These are phyloP conservation scores for Daktulosphaira vitifoliae DNA, from an alignment of 1,140 invertebrate genomes.

Conservation along the genomic window DNA sequence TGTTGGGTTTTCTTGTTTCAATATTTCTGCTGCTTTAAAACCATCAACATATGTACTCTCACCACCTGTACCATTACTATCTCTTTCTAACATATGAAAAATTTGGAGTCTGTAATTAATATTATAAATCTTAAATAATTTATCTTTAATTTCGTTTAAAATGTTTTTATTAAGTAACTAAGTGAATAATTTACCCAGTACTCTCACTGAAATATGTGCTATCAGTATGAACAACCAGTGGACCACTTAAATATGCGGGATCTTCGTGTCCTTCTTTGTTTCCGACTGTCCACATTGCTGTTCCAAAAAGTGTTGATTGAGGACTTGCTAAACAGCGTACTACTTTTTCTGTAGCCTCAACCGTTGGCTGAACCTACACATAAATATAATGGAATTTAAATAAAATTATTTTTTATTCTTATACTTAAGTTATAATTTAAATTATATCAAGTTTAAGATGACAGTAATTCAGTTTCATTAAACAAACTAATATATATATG, in stretches of 20 bases:
- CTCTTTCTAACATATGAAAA: constrained; percentile 57
- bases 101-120: constrained; percentile 51
- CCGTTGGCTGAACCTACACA: constrained; percentile 46
- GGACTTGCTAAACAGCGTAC: constrained; percentile 48
- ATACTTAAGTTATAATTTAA: no score
- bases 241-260: constrained; percentile 51
- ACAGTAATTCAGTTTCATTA: no score
- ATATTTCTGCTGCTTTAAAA: constrained; percentile 52
- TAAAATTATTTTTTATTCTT: no score
- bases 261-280: constrained; percentile 51
- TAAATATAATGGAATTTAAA: no score
- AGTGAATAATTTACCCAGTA: constrained; percentile 54
- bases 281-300: constrained; percentile 54
- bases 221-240: constrained; percentile 52
- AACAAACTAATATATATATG: no score
- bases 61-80: constrained; percentile 50
- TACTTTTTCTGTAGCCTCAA: constrained; percentile 47
- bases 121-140: constrained; percentile 11
- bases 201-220: constrained; percentile 63
- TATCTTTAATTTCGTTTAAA: constrained; percentile 24
- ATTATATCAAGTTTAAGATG: no score
- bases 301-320: constrained; percentile 56
- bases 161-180: background rate
- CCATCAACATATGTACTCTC: constrained; percentile 62
- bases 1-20: constrained; percentile 47